phyloP scores from a whole-genome alignment of 2,113 vertebrate genomes.

The Struthio camelus region DNA sequence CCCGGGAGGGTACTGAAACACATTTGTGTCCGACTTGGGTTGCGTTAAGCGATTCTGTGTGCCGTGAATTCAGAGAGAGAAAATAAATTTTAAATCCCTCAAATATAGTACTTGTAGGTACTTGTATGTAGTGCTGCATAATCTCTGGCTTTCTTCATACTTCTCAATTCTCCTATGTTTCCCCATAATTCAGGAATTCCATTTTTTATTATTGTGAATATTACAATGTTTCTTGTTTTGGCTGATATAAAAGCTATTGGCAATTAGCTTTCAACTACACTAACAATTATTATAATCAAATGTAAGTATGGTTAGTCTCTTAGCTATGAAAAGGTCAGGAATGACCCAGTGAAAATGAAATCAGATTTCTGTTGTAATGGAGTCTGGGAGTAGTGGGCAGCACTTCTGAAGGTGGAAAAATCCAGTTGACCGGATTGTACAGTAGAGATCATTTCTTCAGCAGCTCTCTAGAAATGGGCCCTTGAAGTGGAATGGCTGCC shows the following conservation, averaged over 20 bases:
- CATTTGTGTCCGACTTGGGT: not conserved
- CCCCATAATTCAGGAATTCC: not conserved
- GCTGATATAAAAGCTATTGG: not conserved
- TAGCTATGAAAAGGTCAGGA: not conserved
- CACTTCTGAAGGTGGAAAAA: not conserved
- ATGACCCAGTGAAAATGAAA: not conserved
- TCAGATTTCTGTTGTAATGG: not conserved
- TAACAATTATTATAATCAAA: not conserved
- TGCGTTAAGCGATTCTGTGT: not conserved
- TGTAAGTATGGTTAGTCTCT: accelerated
- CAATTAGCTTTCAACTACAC: not conserved
- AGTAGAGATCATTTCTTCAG: not conserved
- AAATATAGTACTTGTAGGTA: not conserved
- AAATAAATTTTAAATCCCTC: not conserved
- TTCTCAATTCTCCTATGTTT: not conserved
- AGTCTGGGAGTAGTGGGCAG: not conserved
- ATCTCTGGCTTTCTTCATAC: not conserved
- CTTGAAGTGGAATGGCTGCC: not conserved
- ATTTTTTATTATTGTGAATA: not conserved
- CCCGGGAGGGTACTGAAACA: not conserved
- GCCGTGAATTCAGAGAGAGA: not conserved
- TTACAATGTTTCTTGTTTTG: not conserved
- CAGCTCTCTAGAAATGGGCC: not conserved
- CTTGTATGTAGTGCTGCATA: not conserved
- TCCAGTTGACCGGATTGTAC: not conserved